phyloP scores from a whole-genome alignment of 2,113 vertebrate genomes.

The Saccopteryx bilineata region DNA sequence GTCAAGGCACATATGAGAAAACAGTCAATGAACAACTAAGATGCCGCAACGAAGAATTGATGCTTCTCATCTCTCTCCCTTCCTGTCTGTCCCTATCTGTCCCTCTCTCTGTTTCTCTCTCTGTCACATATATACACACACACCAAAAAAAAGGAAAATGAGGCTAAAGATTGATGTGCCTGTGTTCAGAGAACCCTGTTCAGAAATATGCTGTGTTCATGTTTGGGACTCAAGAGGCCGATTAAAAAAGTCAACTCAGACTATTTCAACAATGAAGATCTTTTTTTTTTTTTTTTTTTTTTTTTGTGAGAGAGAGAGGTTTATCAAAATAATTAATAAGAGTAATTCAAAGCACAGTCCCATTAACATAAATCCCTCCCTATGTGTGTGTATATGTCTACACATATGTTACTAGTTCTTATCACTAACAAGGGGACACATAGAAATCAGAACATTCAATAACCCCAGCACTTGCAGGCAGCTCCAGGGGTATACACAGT shows the following conservation, averaged over 20 bases:
- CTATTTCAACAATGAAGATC: background rate
- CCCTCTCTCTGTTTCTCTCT: too few species aligned
- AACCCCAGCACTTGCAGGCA: fast-evolving
- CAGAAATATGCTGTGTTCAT: background rate
- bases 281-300: background rate
- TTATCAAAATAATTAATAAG: background rate
- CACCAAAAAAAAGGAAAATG: too few species aligned
- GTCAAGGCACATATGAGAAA: too few species aligned
- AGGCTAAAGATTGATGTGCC: background rate
- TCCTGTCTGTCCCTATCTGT: too few species aligned
- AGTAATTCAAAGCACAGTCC: background rate
- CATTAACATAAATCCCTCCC: background rate
- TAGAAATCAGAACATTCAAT: fast-evolving
- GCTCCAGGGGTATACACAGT: background rate
- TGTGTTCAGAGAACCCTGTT: background rate
- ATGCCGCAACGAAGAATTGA: too few species aligned
- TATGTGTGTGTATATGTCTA: background rate
- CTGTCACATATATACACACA: too few species aligned
- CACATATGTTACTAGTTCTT: background rate
- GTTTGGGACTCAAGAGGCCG: background rate
- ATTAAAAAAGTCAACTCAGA: background rate
- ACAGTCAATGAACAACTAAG: too few species aligned
- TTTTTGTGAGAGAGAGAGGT: background rate
- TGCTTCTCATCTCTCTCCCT: too few species aligned
- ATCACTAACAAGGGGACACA: background rate